These are phyloP conservation scores for Microctenopoma stevenorrisi DNA, from an alignment of 2,797 vertebrate species.

Conservation along the genomic window DNA sequence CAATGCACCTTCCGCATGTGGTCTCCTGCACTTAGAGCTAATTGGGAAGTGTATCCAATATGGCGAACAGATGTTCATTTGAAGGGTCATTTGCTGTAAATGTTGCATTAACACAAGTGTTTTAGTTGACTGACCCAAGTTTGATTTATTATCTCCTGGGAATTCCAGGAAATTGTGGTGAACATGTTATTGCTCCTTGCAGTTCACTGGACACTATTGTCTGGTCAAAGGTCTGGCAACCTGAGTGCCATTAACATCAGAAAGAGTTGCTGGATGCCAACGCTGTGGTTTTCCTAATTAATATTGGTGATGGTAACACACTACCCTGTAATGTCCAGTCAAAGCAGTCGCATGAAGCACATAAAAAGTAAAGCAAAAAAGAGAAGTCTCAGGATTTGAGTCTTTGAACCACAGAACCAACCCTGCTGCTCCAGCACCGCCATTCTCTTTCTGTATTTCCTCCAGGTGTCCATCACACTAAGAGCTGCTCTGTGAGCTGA, in stretches of 20 bases:
- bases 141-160: conserved; percentile 76
- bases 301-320: conserved; percentile 19
- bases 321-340: conserved; percentile 3
- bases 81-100: conserved; percentile 78
- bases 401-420: conserved; percentile 38
- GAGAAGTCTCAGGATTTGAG: conserved; percentile 7
- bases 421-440: conserved; percentile 36
- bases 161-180: conserved; percentile 70
- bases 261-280: neutral
- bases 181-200: conserved; percentile 61
- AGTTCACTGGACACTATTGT: conserved; percentile 54
- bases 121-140: conserved; percentile 64
- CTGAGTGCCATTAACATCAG: conserved; percentile 5
- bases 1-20: conserved; percentile 64
- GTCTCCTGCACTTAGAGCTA: conserved; percentile 48
- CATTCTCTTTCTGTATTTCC: conserved; percentile 51
- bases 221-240: conserved; percentile 43
- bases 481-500: conserved; percentile 53
- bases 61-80: conserved; percentile 80
- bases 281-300: conserved; percentile 12
- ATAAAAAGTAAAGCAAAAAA: conserved; percentile 21
- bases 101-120: conserved; percentile 75
- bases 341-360: conserved; percentile 9
- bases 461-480: conserved; percentile 68
- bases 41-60: conserved; percentile 52